phyloP scores from a whole-genome alignment of 2,797 vertebrate species.

The Pseudotriccus pelzelni region DNA sequence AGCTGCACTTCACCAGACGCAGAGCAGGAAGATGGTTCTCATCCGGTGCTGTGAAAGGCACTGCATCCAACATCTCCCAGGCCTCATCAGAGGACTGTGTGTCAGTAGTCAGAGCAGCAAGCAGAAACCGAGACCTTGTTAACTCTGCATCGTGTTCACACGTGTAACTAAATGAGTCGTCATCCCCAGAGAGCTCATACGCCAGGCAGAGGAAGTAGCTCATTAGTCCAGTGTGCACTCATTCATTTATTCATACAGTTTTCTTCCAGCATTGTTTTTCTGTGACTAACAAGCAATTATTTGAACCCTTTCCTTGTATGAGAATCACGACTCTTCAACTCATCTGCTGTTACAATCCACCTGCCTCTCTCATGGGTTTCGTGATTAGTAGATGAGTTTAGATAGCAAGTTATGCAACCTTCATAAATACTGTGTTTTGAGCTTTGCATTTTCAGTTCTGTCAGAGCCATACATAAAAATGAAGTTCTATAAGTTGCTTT shows the following conservation, averaged over 20 bases:
- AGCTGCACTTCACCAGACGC: rapidly evolving
- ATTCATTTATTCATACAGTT: conserved; percentile 30
- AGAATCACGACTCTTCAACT: neutral
- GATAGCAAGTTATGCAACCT: neutral
- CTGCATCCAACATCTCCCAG: rapidly evolving
- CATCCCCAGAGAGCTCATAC: neutral
- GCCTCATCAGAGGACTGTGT: neutral
- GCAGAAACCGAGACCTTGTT: neutral
- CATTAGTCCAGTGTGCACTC: conserved; percentile 18
- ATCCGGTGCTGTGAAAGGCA: neutral
- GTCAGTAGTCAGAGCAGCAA: neutral
- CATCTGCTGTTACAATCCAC: neutral
- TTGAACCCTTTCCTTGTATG: conserved; percentile 27
- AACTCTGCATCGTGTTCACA: neutral
- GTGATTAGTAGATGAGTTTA: conserved; percentile 7
- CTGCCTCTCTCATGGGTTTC: conserved; percentile 9
- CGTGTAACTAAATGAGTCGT: neutral
- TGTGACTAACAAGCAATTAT: conserved; percentile 56
- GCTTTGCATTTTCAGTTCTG: neutral
- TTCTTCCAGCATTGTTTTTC: conserved; percentile 52
- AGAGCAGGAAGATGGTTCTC: neutral
- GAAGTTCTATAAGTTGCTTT: neutral
- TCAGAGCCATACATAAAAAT: neutral
- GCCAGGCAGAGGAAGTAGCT: conserved; percentile 19
- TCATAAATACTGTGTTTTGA: neutral